Evolutionary conservation across 1,140 invertebrate genomes (phyloP).

Genomic region (Bombus sylvicola): DNA sequence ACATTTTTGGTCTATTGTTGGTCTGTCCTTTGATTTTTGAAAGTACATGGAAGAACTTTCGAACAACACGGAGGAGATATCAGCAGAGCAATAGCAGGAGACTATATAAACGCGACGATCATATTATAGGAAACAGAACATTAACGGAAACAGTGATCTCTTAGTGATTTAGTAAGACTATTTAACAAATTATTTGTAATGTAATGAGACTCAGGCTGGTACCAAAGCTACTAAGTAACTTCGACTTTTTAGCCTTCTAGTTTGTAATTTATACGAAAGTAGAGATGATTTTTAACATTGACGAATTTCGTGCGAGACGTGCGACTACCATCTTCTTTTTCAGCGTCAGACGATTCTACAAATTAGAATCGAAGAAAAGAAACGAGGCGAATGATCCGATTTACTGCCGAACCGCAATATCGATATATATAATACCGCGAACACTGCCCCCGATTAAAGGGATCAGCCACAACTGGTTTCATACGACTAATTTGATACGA

Average conservation of each 20-base stretch:
- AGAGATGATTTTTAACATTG: slow-evolving; percentile 28
- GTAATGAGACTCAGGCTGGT: slow-evolving; percentile 74
- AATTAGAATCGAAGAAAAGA: background rate
- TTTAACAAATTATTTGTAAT: slow-evolving; percentile 72
- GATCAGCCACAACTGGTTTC: slow-evolving; percentile 50
- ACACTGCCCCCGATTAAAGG: slow-evolving; percentile 39
- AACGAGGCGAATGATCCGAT: slow-evolving; percentile 32
- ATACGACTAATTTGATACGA: slow-evolving; percentile 57
- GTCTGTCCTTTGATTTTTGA: background rate
- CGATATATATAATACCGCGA: slow-evolving; percentile 43
- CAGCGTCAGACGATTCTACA: background rate
- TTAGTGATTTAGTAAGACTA: slow-evolving; percentile 71
- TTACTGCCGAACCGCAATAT: slow-evolving; percentile 58
- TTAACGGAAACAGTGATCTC: slow-evolving; percentile 61
- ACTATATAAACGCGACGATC: slow-evolving; percentile 13
- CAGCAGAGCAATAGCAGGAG: slow-evolving; percentile 37
- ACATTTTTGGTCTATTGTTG: background rate
- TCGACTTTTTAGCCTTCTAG: slow-evolving; percentile 62
- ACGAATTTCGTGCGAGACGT: slow-evolving; percentile 46
- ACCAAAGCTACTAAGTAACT: slow-evolving; percentile 69
- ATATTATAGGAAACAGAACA: background rate
- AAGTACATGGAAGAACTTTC: background rate
- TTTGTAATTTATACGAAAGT: slow-evolving; percentile 63
- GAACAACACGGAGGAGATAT: background rate
- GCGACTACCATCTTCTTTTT: slow-evolving; percentile 46